Base-by-base conservation (phyloP, 2,888 invertebrate genomes). In the Agrotis segetum region DNA sequence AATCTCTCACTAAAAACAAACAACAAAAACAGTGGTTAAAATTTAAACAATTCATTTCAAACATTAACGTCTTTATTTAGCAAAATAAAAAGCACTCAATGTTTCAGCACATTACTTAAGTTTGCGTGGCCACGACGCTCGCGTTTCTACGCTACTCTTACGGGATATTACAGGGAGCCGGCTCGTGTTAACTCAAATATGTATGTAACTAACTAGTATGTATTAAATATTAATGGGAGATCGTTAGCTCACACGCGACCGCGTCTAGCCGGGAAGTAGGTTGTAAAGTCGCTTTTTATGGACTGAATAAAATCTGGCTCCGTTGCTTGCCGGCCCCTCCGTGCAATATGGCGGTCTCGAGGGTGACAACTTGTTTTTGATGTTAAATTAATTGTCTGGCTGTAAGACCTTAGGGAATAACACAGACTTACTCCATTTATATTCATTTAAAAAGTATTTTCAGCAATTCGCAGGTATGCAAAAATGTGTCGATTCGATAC, bases 181-280 rank as follows among this genome's bases (percentile, higher is more conserved):
- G 77, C 82, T 61, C 61, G 68, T 74, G 69, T 65, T 84, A 72
- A 79, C 77, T 84, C 69, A 87, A 86, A 90, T 87, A 90, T 89
- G 87, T 88, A 89, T 87, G 87, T 87, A 79, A 79, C 72, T 82
- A 79, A 79, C 78, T 77, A 83, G 71, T 77, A 66, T 73, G 76
- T 88, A 88, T 91, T 90, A 88, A 91, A 92, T 91, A 91, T 90
- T 92, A 90, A 92, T 91, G 89, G 78, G 85, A 70, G 86, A 87
- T 91, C 89, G 90, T 90, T 89, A 90, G 89, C 85, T 82, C 77
- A 88, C 90, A 90, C 93, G 91, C 92, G 90, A 91, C 85, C 86
- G 84, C 85, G 93, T 93, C 94, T 93, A 93, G 93, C 92, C 94
- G 88, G 94, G 93, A 92, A 92, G 89, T 89, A 81, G 87, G 62